Evolutionary conservation across 2,888 invertebrate species (phyloP).

Genomic region (Tetramorium bicarinatum): DNA sequence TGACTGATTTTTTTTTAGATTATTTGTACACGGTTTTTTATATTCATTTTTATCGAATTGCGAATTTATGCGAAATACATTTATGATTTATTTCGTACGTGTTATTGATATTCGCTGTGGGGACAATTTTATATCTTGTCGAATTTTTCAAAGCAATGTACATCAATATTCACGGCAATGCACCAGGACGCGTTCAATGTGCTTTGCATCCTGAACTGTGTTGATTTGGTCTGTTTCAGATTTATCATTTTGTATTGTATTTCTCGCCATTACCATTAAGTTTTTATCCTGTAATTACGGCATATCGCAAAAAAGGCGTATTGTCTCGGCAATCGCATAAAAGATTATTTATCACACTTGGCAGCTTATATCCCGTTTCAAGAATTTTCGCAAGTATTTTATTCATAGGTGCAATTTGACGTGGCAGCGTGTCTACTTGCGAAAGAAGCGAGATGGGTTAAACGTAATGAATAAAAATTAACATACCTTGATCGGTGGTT

Average conservation of each 20-base stretch:
- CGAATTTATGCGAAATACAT: constrained; percentile 6
- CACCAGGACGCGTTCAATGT: constrained; percentile 44
- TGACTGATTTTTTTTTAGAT: constrained; percentile 35
- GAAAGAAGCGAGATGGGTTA: neutral
- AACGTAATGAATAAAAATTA: neutral
- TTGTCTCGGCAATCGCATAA: constrained; percentile 6
- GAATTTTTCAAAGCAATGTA: constrained; percentile 1
- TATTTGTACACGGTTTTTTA: neutral
- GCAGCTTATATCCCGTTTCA: neutral
- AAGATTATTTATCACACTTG: neutral
- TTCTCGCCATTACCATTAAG: constrained; percentile 14
- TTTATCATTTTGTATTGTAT: constrained; percentile 35
- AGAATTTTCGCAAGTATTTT: constrained; percentile 11
- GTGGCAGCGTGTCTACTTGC: neutral
- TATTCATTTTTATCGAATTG: constrained; percentile 13
- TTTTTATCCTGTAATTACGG: constrained; percentile 25
- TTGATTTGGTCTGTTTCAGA: constrained; percentile 42
- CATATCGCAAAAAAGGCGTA: constrained; percentile 19
- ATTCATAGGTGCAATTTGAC: neutral
- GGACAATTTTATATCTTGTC: neutral
- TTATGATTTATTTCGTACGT: constrained; percentile 8
- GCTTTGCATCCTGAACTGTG: constrained; percentile 50
- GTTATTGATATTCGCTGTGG: neutral
- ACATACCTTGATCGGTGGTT: neutral
- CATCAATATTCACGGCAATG: constrained; percentile 31